Evolutionary conservation across 2,888 invertebrate genomes (phyloP), one percentile per base, ranked within the genome.

Genomic region (Cinara cedri): DNA sequence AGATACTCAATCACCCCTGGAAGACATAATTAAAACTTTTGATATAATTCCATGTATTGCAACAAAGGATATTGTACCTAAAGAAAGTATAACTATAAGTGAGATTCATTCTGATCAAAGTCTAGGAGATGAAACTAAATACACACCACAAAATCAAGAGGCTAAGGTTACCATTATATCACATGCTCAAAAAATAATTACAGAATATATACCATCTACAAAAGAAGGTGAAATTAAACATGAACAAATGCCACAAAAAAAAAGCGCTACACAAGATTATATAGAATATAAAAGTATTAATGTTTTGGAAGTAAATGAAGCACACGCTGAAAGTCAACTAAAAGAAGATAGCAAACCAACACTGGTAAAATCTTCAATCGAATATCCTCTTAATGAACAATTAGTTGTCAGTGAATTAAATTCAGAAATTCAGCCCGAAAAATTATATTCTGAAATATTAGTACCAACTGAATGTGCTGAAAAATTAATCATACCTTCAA

Each of bases 381-480:
- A 90, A 82, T 87, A 92, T 70, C 89, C 89, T 82, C 86, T 90
- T 63, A 86, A 88, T 51, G 92, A 92, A 85, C 87, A 91, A 14
- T 72, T 92, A 80, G 87, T 90, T 83, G 87, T 93, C 8, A 90
- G 90, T 78, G 91, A 93, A 87, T 89, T 91, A 42, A 87, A 90
- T 83, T 86, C 91, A 3, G 91, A 91, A 86, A 90, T 90, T 81
- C 92, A 91, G 85, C 91, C 92, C 11, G 91, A 91, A 16, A 93
- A 93, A 86, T 92, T 92, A 84, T 90, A 92, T 84, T 93, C 93
- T 3, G 92, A 93, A 86, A 86, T 92, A 71, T 91, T 93, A 84
- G 93, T 93, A 1, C 91, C 93, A 0, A 93, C 93, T 2, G 93
- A 93, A 88, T 88, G 89, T 13, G 93, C 93, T 4, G 89, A 88